Evolutionary conservation across 2,113 vertebrate genomes (phyloP).

Genomic region (Hippolais icterina): DNA sequence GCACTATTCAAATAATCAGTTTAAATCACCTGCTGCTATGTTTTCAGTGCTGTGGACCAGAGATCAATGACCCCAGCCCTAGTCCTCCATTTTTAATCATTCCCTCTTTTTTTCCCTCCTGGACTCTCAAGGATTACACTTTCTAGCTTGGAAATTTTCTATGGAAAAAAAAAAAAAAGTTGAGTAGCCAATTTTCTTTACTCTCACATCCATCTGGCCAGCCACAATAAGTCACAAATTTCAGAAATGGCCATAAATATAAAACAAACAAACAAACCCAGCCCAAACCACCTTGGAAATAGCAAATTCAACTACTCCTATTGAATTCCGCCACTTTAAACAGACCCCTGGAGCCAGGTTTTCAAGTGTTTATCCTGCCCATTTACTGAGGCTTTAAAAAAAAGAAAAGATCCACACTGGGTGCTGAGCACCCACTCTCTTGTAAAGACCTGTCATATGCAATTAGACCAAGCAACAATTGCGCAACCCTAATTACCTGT

Average conservation of each 20-base stretch:
- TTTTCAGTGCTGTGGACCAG: not conserved
- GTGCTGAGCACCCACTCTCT: not conserved
- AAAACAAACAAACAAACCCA: not conserved
- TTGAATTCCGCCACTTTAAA: not conserved
- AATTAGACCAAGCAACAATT: not conserved
- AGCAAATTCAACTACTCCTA: not conserved
- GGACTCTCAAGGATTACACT: not conserved
- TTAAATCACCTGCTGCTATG: not conserved
- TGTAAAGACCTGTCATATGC: not conserved
- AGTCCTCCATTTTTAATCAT: not conserved
- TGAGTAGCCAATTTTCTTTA: not conserved
- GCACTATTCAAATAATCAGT: not conserved
- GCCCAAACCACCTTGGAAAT: not conserved
- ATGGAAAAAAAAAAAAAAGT: not conserved
- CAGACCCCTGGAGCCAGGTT: not conserved
- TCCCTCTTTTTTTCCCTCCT: not conserved
- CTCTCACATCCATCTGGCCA: not conserved
- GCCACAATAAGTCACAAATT: constrained; percentile 14
- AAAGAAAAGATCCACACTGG: not conserved
- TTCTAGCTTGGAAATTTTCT: not conserved
- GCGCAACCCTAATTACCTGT: not conserved
- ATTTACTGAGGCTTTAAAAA: not conserved
- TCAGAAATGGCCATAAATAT: constrained; percentile 22
- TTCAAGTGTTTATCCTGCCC: not conserved
- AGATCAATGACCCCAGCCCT: not conserved